These are phyloP conservation scores for Anabas testudineus DNA, from an alignment of 2,797 vertebrate genomes.

Conservation along the genomic window DNA sequence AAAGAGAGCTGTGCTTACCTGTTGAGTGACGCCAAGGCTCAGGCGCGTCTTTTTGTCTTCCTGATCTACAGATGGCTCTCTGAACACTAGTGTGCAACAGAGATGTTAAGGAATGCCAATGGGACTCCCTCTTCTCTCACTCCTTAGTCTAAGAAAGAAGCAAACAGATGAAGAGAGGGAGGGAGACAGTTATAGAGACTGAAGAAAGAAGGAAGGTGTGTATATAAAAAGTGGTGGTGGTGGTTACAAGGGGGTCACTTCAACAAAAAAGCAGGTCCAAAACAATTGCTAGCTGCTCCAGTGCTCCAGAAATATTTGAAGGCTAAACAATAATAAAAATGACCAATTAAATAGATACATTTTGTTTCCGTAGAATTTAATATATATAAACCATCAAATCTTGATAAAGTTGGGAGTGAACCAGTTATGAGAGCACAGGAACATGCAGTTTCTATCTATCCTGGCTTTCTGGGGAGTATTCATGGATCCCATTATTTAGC, in stretches of 20 bases:
- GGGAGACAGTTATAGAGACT: slow-evolving; percentile 39
- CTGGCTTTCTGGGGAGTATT: slow-evolving; percentile 46
- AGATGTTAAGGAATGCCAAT: slow-evolving; percentile 80
- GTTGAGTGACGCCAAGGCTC: slow-evolving; percentile 76
- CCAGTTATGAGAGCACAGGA: slow-evolving; percentile 16
- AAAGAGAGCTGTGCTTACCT: slow-evolving; percentile 76
- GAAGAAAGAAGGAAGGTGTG: slow-evolving; percentile 43
- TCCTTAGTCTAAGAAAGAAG: slow-evolving; percentile 68
- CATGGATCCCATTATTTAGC: slow-evolving; percentile 62
- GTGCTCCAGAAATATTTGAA: slow-evolving; percentile 11
- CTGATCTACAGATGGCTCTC: slow-evolving; percentile 80
- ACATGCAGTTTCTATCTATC: slow-evolving; percentile 32
- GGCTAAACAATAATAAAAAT: slow-evolving; percentile 31
- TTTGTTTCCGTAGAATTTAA: slow-evolving; percentile 31
- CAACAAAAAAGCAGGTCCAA: slow-evolving; percentile 38
- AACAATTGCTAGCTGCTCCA: neutral
- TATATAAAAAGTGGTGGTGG: slow-evolving; percentile 29
- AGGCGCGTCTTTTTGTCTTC: slow-evolving; percentile 76
- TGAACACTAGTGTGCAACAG: slow-evolving; percentile 72
- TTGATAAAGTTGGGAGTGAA: slow-evolving; percentile 50
- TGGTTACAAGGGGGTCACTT: slow-evolving; percentile 52
- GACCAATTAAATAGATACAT: slow-evolving; percentile 24
- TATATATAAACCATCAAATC: slow-evolving; percentile 32
- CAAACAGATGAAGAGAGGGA: slow-evolving; percentile 60
- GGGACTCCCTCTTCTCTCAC: slow-evolving; percentile 73